Base-by-base conservation (phyloP, 2,113 vertebrate genomes). In the Phrynocephalus versicolor region DNA sequence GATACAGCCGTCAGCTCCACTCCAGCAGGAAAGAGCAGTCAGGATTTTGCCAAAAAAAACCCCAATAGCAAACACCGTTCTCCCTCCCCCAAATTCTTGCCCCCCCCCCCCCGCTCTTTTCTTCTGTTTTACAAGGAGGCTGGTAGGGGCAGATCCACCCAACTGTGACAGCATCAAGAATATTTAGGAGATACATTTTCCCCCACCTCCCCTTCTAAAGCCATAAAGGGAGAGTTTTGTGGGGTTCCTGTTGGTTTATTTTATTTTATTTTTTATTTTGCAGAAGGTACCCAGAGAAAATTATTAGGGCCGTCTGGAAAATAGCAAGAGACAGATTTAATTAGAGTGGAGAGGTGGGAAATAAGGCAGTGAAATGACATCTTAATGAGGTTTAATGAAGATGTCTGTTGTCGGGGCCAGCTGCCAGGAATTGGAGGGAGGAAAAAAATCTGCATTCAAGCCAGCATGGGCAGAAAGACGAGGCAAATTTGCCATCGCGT, bases 301-400 rank as follows among this genome's bases (percentile, higher is more conserved):
- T 14, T 57, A 93, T 92, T 82, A 87, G 88, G 92, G 89, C 89
- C 86, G 85, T 94, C 90, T 92, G 95, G 95, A 94, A 96, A 77
- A 8, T 77, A 84, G 90, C 79, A 85, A 89, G 94, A 93, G 95
- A 93, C 80, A 79, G 95, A 95, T 96, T 96, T 97, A 97, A 97
- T 97, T 96, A 96, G 95, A 96, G 94, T 88, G 88, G 94, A 95
- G 95, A 95, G 93, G 93, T 88, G 91, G 94, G 95, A 93, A 94
- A 91, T 94, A 92, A 96, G 95, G 91, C 95, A 86, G 95, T 82
- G 92, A 95, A 94, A 94, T 96, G 96, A 96, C 96, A 96, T 96
- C 96, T 96, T 97, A 97, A 97, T 96, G 94, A 97, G 96, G 93
- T 95, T 96, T 97, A 97, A 97, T 97, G 96, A 97, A 97, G 96